Percentiles rank a stretch among this genome's conserved stretches.
Evolutionary conservation across 2,113 vertebrate genomes (phyloP).

Genomic region (Pteruthius melanotis): DNA sequence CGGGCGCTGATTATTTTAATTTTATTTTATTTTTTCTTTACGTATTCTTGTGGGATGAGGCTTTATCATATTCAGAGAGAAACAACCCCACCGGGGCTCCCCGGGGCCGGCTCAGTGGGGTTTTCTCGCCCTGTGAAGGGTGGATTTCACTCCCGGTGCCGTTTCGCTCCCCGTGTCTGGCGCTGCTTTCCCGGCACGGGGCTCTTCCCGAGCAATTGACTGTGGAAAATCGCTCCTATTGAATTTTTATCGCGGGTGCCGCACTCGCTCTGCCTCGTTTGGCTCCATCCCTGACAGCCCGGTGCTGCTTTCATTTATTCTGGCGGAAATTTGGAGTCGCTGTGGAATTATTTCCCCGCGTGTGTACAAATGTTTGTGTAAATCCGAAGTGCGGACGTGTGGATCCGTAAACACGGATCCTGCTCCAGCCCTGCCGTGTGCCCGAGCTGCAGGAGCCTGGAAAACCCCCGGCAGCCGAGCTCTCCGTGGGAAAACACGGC

Average conservation of each 20-base stretch:
- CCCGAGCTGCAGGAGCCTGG: background rate
- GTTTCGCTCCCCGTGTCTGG: background rate
- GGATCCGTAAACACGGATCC: background rate
- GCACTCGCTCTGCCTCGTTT: background rate
- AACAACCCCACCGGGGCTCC: background rate
- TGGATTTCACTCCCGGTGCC: background rate
- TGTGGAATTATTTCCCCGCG: accelerated
- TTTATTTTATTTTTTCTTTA: background rate
- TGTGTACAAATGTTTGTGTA: background rate
- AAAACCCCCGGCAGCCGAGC: background rate
- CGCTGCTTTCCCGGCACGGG: background rate
- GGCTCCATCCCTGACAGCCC: background rate
- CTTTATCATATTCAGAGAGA: background rate
- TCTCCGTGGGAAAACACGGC: background rate
- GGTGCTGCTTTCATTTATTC: background rate
- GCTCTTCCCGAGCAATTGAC: background rate
- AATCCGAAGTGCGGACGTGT: background rate
- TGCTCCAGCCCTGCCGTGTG: background rate
- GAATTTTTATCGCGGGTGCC: background rate
- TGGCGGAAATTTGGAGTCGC: background rate
- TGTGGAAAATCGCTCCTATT: background rate
- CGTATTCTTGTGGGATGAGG: background rate
- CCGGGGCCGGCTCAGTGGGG: background rate
- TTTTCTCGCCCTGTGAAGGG: background rate
- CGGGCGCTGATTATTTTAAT: background rate